Evolutionary conservation across 2,113 vertebrate genomes (phyloP), one percentile per base, ranked within the genome.

Genomic region (Lamprologus tigripictilis): DNA sequence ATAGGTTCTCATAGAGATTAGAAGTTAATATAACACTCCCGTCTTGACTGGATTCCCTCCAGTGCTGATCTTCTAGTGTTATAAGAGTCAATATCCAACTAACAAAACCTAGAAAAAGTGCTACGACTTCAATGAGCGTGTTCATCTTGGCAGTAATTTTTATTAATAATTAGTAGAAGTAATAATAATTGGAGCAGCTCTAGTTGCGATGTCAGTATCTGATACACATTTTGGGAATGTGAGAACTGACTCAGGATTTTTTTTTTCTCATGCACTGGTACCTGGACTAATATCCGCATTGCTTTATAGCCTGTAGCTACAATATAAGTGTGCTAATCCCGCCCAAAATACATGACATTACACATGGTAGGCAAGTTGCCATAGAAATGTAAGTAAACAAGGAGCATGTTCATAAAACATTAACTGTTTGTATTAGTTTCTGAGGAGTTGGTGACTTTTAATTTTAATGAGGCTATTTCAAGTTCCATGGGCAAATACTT

Each of bases 1-100:
- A 98, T 8, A 98, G 96, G 93, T 98, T 98, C 93, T 98, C 97
- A 78, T 96, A 98, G 92, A 98, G 83, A 54, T 96, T 95, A 55
- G 96, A 97, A 73, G 97, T 97, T 85, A 95, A 94, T 89, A 98
- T 97, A 12, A 97, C 97, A 9, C 93, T 98, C 47, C 97, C 98
- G 0, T 97, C 96, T 45, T 95, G 55, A 23, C 94, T 94, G 9
- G 97, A 97, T 82, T 94, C 95, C 91, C 92, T 97, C 97, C 97
- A 97, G 82, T 95, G 95, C 55, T 96, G 94, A 92, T 97, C 88
- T 21, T 96, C 49, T 40, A 98, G 93, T 6, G 97, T 97, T 61
- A 97, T 57, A 19, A 93, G 96, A 83, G 95, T 93, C 92, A 97
- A 66, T 71, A 96, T 85, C 94, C 97, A 97, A 45, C 96, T 92